Percentiles rank a stretch among this genome's conserved stretches.
phyloP scores from a whole-genome alignment of 1,140 invertebrate genomes.

The Camponotus floridanus region DNA sequence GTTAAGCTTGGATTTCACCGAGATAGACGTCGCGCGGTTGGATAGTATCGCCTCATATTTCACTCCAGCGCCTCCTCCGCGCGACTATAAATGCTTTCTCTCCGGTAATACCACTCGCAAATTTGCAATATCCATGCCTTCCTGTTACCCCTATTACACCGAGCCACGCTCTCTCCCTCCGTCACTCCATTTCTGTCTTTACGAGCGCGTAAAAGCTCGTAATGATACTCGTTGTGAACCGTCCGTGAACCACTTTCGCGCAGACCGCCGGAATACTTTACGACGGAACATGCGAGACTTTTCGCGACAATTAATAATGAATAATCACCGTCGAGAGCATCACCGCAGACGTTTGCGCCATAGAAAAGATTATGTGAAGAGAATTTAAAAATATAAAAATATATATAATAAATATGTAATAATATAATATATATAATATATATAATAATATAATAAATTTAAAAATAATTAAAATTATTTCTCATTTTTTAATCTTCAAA shows the following conservation, averaged over 20 bases:
- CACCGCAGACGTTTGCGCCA: too few species aligned
- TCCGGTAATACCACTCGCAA: conserved; percentile 44
- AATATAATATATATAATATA: too few species aligned
- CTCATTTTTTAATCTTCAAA: background rate
- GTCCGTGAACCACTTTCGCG: conserved; percentile 37
- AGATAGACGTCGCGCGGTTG: conserved; percentile 33
- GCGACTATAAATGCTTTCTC: conserved; percentile 42
- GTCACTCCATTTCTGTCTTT: conserved; percentile 61
- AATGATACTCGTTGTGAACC: conserved; percentile 33
- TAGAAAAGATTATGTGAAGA: background rate
- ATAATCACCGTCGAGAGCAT: conserved; percentile 16
- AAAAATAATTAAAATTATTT: too few species aligned
- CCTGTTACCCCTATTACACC: background rate
- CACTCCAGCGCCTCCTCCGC: conserved; percentile 19
- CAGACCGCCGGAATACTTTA: conserved; percentile 28
- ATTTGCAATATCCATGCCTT: conserved; percentile 69
- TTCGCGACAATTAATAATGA: conserved; percentile 39
- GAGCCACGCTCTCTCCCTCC: background rate
- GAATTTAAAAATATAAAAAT: background rate
- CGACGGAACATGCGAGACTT: background rate
- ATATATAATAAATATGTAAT: too few species aligned
- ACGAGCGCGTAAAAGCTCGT: conserved; percentile 60
- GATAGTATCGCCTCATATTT: conserved; percentile 58
- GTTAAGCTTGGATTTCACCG: conserved; percentile 67
- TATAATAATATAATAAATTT: too few species aligned